Evolutionary conservation across 2,888 invertebrate species (phyloP), one percentile per base, ranked within the genome.

Genomic region (Drosophila acutilabella): DNA sequence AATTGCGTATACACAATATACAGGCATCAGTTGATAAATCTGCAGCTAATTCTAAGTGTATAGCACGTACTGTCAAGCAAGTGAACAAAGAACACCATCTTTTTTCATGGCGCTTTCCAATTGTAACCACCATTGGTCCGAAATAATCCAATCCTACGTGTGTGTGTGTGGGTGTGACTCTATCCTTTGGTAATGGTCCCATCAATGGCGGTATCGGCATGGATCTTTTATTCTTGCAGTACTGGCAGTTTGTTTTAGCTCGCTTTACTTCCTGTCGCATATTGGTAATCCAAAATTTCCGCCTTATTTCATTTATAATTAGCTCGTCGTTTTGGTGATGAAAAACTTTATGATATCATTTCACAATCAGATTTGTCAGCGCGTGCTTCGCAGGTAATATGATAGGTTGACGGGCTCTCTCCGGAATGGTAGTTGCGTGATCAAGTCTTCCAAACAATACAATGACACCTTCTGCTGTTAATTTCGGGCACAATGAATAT

Each of bases 71-170:
- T 10, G 70, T 61, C 10, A 23, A 5, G 73, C 75, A 2, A 74
- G 26, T 26, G 7, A 26, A 26, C 7, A 26, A 7, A 26, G 26
- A 0, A 26, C 26, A 72, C 78, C 72, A 80, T 38, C 68, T 57
- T 14, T 81, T 81, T 36, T 76, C 71, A 7, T 53, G 48, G 4
- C 61, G 60, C 44, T 65, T 52, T 13, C 75, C 68, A 23, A 75
- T 50, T 11, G 56, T 65, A 4, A 69, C 66, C 10, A 47, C n/a
- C 4, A 80, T 30, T 16, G 76, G 77, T 1, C 72, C 74, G 47
- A 80, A 82, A 40, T 70, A 79, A 16, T 81, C 77, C 14, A 81
- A 41, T 13, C 69, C 75, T 0, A 65, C 69, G 20, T 58, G 74
- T 5, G 67, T 64, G 42, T 67, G 54, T 16, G 65, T 68, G 4